phyloP scores from a whole-genome alignment of 2,888 invertebrate species.

The Thelaira solivaga region DNA sequence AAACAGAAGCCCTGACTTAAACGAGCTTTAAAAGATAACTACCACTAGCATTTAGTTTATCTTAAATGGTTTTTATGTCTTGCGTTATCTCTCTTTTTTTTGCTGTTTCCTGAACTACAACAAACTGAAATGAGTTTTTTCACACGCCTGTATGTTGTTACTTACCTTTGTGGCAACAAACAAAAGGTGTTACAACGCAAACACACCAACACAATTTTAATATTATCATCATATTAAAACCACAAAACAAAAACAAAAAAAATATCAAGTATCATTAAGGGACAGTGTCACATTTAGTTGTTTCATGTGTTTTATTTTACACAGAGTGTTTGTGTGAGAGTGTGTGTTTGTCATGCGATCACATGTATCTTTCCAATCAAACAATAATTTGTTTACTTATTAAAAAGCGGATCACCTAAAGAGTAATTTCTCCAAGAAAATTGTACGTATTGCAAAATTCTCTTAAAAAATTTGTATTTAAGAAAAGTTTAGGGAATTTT shows the following conservation, averaged over 20 bases:
- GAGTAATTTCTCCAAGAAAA: not conserved
- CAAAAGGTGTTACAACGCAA: conserved; percentile 40
- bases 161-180: conserved; percentile 7
- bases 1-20: conserved; percentile 53
- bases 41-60: conserved; percentile 33
- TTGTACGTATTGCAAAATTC: too few relatives aligned
- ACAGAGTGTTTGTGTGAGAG: not conserved
- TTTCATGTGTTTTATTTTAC: not conserved
- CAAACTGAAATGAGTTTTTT: conserved; percentile 37
- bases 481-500: too few relatives aligned
- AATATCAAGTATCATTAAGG: conserved; percentile 53
- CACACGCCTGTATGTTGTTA: conserved; percentile 47
- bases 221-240: conserved; percentile 17
- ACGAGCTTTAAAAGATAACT: conserved; percentile 49
- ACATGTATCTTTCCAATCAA: conserved; percentile 39
- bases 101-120: too few relatives aligned
- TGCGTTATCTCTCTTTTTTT: not conserved
- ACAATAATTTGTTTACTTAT: conserved; percentile 1
- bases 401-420: not conserved
- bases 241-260: conserved; percentile 26
- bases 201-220: conserved; percentile 37
- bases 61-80: conserved; percentile 28
- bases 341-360: conserved; percentile 9
- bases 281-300: conserved; percentile 40
- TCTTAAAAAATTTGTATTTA: too few relatives aligned